Evolutionary conservation across 1,140 invertebrate species (phyloP).

Genomic region (Drosophila persimilis): DNA sequence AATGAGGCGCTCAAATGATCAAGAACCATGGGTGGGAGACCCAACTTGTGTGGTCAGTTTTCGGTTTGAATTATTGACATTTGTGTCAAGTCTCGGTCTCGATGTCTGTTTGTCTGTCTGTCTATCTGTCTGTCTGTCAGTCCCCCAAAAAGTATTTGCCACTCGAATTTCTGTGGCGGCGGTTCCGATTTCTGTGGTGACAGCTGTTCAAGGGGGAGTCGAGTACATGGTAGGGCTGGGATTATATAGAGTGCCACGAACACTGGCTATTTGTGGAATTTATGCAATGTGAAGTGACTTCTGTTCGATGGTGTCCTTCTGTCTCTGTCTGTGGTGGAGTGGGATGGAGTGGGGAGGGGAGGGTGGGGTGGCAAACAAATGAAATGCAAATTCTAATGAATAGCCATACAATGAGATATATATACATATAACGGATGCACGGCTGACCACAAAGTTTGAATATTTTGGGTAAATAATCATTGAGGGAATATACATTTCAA

Average conservation of each 20-base stretch:
- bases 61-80: constrained; percentile 70
- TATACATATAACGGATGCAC: constrained; percentile 5
- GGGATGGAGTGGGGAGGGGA: too few species aligned
- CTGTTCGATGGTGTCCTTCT: constrained; percentile 14
- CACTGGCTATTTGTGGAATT: constrained; percentile 56
- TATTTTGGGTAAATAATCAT: neutral
- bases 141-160: constrained; percentile 43
- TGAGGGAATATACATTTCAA: neutral
- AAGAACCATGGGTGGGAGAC: constrained; percentile 5
- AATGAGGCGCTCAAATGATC: constrained; percentile 69
- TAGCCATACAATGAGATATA: constrained; percentile 2
- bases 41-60: constrained; percentile 48
- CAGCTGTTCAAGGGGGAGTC: constrained; percentile 13
- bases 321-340: neutral
- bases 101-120: too few species aligned
- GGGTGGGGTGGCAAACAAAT: constrained; percentile 6
- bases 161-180: constrained; percentile 65
- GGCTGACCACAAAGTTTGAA: neutral
- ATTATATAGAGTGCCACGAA: constrained; percentile 31
- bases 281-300: constrained; percentile 53
- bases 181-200: constrained; percentile 51
- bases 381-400: constrained; percentile 16
- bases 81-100: constrained; percentile 47
- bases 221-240: neutral
- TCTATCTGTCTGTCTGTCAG: too few species aligned